A percentile compares a stretch with the other conserved stretches of the same genome.
These are phyloP conservation scores for Callipepla californica DNA, from an alignment of 2,113 vertebrate species.

Conservation along the genomic window DNA sequence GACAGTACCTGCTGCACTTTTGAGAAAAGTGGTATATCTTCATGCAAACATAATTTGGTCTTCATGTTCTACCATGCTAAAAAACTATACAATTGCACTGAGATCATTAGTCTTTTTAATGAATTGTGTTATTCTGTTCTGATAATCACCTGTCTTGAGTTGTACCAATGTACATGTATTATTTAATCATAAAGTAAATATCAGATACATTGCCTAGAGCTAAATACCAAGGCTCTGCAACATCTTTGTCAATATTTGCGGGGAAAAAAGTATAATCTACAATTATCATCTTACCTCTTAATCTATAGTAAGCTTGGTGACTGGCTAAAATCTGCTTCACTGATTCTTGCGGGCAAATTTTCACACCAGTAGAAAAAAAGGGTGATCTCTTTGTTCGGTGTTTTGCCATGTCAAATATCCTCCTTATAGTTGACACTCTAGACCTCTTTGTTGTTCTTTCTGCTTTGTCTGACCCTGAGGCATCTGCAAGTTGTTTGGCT, in stretches of 20 bases:
- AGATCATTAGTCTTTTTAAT: neutral
- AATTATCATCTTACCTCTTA: conserved; percentile 84
- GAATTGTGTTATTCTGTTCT: neutral
- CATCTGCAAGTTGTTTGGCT: conserved; percentile 69
- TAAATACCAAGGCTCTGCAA: neutral
- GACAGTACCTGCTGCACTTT: neutral
- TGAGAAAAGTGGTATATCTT: neutral
- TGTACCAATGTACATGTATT: neutral
- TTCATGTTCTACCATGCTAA: neutral
- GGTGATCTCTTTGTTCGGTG: conserved; percentile 85
- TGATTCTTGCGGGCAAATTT: conserved; percentile 90
- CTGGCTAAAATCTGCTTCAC: conserved; percentile 87
- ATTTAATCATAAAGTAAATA: neutral
- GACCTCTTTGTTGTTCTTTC: conserved; percentile 74
- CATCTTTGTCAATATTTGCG: neutral
- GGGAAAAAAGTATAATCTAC: neutral
- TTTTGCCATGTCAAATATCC: conserved; percentile 77
- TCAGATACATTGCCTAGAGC: neutral
- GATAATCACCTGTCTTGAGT: neutral
- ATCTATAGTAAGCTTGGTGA: conserved; percentile 89
- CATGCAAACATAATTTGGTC: neutral
- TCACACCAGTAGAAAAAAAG: conserved; percentile 84
- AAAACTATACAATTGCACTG: neutral
- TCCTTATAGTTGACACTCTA: conserved; percentile 74
- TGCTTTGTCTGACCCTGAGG: conserved; percentile 63